Base-by-base conservation (phyloP, 2,888 invertebrate species). In the Xestia rhomboidea region DNA sequence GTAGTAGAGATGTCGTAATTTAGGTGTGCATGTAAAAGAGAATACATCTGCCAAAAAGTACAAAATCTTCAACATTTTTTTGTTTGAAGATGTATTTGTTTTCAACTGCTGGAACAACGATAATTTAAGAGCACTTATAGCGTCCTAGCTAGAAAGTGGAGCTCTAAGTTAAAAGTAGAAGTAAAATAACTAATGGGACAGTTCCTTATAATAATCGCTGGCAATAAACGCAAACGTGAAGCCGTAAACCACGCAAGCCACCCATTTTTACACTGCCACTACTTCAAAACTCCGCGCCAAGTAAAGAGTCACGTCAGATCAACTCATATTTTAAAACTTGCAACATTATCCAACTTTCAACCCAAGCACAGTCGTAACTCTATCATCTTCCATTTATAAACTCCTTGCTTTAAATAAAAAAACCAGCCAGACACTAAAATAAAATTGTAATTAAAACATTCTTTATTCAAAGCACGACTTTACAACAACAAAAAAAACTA, bases 281-380 rank as follows among this genome's bases (percentile, higher is more conserved):
- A 68, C 78, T 73, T 77, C 67, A 74, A 76, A 87, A 88, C 81
- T 86, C 82, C 60, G 34, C 73, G 64, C 76, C 57, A 41, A 80
- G 77, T 51, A 77, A 84, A 82, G 81, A 83, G 75, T 81, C 71
- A 77, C 79, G 77, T 86, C 79, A 84, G 82, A 87, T 84, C 84
- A 82, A 87, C 87, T 86, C 73, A 81, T 86, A 88, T 86, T 86
- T 88, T 73, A 82, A 73, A 86, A 88, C 73, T 82, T 60, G 75
- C 81, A 74, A 80, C 81, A 84, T 46, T 87, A 74, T 71, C 30
- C 34, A 71, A 88, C 79, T 75, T 75, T 38, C 64, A 83, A 76
- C 68, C 67, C 67, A 72, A 81, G 76, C 64, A 63, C 38, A 81
- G 81, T 76, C 70, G 75, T 69, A 82, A 82, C 70, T 87, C 72